Evolutionary conservation across 2,888 invertebrate genomes (phyloP).

Genomic region (Neoascia interrupta): DNA sequence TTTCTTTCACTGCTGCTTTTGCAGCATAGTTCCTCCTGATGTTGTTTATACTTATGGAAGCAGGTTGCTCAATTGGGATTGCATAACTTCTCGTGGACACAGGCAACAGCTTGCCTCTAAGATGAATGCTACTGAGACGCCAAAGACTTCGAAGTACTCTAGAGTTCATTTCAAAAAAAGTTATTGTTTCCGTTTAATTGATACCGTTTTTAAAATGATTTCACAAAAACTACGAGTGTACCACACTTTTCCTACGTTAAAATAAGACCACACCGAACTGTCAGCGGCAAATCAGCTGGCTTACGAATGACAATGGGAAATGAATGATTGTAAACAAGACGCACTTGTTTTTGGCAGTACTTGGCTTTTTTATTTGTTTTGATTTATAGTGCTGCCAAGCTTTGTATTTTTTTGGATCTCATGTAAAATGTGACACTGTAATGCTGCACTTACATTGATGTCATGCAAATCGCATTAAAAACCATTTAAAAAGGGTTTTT

Average conservation of each 20-base stretch:
- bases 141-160: constrained; percentile 50
- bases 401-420: no score
- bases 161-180: constrained; percentile 43
- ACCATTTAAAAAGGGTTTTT: no score
- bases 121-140: constrained; percentile 18
- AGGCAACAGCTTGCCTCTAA: background rate
- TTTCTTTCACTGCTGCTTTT: background rate
- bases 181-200: background rate
- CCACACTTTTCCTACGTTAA: constrained; percentile 8
- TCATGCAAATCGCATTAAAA: no score
- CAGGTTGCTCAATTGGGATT: constrained; percentile 17
- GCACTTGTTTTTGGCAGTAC: no score
- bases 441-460: no score
- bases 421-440: no score
- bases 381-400: no score
- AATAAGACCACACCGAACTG: background rate
- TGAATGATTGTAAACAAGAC: background rate
- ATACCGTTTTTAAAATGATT: no score
- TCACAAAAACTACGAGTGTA: background rate
- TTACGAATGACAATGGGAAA: constrained; percentile 16
- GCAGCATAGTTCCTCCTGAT: background rate
- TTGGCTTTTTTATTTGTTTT: no score
- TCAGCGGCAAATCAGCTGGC: background rate
- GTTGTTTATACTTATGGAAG: no score
- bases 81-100: constrained; percentile 27